These are phyloP conservation scores for Drosophila bifasciata DNA, from an alignment of 1,140 invertebrate genomes.

Conservation along the genomic window DNA sequence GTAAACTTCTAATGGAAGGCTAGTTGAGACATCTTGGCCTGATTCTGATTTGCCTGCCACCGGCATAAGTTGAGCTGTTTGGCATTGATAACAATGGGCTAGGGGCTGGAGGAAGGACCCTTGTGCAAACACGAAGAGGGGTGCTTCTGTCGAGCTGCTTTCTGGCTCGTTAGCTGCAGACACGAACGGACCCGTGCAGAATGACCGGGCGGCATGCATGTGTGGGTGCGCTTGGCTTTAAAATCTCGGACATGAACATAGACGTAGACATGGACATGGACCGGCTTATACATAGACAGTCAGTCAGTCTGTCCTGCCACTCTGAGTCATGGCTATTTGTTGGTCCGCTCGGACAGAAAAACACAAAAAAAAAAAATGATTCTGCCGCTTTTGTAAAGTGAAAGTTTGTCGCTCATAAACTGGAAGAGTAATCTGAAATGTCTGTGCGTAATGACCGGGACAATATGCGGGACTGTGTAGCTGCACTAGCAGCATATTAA, in stretches of 20 bases:
- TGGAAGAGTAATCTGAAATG: constrained; percentile 53
- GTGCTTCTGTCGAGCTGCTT: constrained; percentile 44
- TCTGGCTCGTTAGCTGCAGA: constrained; percentile 62
- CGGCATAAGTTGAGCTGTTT: constrained; percentile 17
- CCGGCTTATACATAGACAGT: constrained; percentile 6
- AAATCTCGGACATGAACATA: constrained; percentile 54
- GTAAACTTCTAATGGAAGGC: constrained; percentile 59
- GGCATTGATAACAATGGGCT: not conserved
- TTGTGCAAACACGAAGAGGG: constrained; percentile 23
- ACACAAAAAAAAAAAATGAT: constrained; percentile 26
- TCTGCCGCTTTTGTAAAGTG: constrained; percentile 46
- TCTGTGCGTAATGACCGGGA: constrained; percentile 53
- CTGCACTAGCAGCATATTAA: constrained; percentile 21
- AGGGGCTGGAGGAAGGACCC: not conserved
- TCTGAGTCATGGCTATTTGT: constrained; percentile 38
- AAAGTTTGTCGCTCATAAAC: constrained; percentile 54
- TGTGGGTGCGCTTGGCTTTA: constrained; percentile 40
- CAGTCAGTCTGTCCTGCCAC: not conserved
- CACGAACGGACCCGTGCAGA: constrained; percentile 49
- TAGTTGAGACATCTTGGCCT: constrained; percentile 14
- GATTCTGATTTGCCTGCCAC: constrained; percentile 24
- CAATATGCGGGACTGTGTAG: constrained; percentile 34
- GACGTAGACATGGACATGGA: constrained; percentile 11
- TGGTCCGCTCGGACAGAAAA: constrained; percentile 1
- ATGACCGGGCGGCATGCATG: constrained; percentile 52